phyloP scores from a whole-genome alignment of 1,140 invertebrate species.

The Drosophila littoralis region DNA sequence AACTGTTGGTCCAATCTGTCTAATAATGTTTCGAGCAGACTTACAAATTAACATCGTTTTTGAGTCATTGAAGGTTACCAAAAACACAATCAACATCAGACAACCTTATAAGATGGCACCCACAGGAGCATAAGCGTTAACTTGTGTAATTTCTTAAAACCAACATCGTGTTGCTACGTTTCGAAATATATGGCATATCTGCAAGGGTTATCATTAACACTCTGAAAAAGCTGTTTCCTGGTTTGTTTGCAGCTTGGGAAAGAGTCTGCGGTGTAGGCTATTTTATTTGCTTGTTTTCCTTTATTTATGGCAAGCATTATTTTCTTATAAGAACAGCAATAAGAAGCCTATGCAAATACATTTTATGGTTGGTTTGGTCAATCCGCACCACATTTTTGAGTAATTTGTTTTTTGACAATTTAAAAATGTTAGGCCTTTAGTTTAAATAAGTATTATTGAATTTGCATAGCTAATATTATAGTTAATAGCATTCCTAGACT shows the following conservation, averaged over 20 bases:
- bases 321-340: conserved; percentile 64
- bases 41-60: not conserved
- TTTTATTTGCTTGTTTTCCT: conserved; percentile 19
- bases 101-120: not conserved
- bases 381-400: conserved; percentile 64
- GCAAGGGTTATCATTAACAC: not conserved
- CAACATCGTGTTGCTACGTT: not conserved
- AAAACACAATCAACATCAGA: not conserved
- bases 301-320: conserved; percentile 19
- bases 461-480: conserved; percentile 58
- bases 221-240: conserved; percentile 34
- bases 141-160: not conserved
- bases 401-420: conserved; percentile 57
- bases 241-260: conserved; percentile 10
- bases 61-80: too few relatives aligned
- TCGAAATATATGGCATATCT: not conserved
- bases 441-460: conserved; percentile 44
- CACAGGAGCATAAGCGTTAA: too few relatives aligned
- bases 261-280: conserved; percentile 51
- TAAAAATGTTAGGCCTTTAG: conserved; percentile 57
- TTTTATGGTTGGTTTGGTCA: conserved; percentile 42
- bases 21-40: too few relatives aligned
- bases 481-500: conserved; percentile 53
- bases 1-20: too few relatives aligned
- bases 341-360: conserved; percentile 29